These are phyloP conservation scores for Caloenas nicobarica DNA, from an alignment of 2,113 vertebrate species.

Conservation along the genomic window DNA sequence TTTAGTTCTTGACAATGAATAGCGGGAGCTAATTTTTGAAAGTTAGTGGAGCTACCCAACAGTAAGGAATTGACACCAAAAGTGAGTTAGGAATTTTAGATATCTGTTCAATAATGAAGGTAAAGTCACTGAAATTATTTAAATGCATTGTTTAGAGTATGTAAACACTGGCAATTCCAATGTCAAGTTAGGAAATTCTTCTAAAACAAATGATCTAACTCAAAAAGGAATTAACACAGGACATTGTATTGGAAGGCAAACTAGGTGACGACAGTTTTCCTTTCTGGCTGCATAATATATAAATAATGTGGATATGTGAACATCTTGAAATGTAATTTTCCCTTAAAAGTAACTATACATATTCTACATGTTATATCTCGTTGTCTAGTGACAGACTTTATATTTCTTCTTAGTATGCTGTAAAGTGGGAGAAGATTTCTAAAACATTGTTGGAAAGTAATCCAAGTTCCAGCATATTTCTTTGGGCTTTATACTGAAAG, in stretches of 20 bases:
- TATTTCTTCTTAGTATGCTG: not conserved
- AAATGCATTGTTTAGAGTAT: not conserved
- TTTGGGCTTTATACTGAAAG: constrained; percentile 25
- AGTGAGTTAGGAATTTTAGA: not conserved
- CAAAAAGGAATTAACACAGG: not conserved
- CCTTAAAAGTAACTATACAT: not conserved
- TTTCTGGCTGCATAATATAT: not conserved
- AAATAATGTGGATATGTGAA: not conserved
- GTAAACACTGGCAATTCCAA: not conserved
- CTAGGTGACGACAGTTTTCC: not conserved
- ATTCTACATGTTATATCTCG: not conserved
- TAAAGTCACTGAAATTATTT: not conserved
- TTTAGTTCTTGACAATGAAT: not conserved
- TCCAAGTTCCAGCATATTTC: not conserved
- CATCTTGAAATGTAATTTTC: not conserved
- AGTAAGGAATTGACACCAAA: not conserved
- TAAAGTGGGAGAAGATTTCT: constrained; percentile 15
- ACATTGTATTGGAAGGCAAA: not conserved
- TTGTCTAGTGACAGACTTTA: not conserved
- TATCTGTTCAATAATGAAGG: not conserved
- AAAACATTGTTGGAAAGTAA: constrained; percentile 2
- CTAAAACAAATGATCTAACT: not conserved
- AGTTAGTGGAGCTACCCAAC: not conserved
- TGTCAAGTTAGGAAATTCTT: not conserved
- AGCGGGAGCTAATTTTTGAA: not conserved